Base-by-base conservation (phyloP, 2,797 vertebrate genomes). In the Sebastes variabilis region DNA sequence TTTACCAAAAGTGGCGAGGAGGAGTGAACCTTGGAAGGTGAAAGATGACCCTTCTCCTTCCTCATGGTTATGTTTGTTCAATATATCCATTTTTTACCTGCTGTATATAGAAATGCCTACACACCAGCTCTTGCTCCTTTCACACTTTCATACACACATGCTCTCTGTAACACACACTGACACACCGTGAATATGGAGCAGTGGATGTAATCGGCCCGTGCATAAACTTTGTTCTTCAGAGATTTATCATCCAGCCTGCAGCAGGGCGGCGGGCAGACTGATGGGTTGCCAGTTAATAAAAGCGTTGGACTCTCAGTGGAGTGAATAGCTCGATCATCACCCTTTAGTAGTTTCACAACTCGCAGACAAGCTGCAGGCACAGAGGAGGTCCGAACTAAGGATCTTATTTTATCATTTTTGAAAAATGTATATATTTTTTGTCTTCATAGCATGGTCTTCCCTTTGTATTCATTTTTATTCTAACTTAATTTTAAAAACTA, bases 251-350 rank as follows among this genome's bases (percentile, higher is more conserved):
- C 42, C 18, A 3, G 22, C 38, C 58, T 62, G 71, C 77, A 82
- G 67, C 62, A 42, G 85, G 36, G 78, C 72, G 76, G 60, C 52
- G 12, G 74, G 74, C 72, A 85, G 66, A 84, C 52, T 80, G 71
- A 84, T 52, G 11, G 66, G 76, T 38, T 82, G 76, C 75, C 87
- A 80, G 78, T 75, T 88, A 75, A 90, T 89, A 90, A 91, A 91
- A 88, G 75, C 79, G 71, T 66, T 70, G 69, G 68, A 80, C 67
- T 75, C 38, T 74, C n/a, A 32, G 77, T 6, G 38, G 70, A 86
- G 67, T 73, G 79, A 69, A 80, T 27, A 75, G 77, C 77, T 85
- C 14, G 1, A 24, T 65, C 80, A 75, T 87, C 83, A 62, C 29
- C 66, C 60, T 72, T 78, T 55, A 52, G 76, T 32, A 30, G 64